Base-by-base conservation (phyloP, 2,888 invertebrate genomes). In the Xanthia togata region DNA sequence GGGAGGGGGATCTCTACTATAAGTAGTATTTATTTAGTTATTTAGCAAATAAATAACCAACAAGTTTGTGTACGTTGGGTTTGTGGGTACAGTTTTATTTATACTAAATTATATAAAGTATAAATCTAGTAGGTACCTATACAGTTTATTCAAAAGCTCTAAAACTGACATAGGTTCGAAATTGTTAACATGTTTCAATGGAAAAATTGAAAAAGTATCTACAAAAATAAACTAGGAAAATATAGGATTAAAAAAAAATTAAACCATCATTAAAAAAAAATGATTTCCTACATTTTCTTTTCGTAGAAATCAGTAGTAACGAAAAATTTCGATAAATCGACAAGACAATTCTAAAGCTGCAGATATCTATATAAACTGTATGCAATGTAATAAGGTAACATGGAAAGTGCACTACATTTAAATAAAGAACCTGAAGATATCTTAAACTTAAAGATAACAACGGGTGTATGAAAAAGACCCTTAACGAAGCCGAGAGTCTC, bases 21-120 rank as follows among this genome's bases (percentile, higher is more conserved):
- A 88, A 83, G 79, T 85, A 81, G 70, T 88, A 87, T 87, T 87
- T 88, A 86, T 87, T 87, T 84, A 76, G 79, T 87, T 87, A 87
- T 87, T 87, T 84, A 77, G 82, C 88, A 88, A 87, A 87, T 87
- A 87, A 87, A 87, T 87, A 88, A 80, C 79, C 70, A 73, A 79
- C 73, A 71, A 79, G 70, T 81, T 74, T 50, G 53, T 59, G 60
- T 65, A 62, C 57, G 47, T 62, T 69, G 23, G 41, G 47, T 71
- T 55, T 57, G 20, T 26, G 8, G 38, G 35, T 26, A 55, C 14
- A n/a, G 35, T 57, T 44, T 26, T 74, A 38, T 59, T 38, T 20
- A n/a, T 14, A 17, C 1, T n/a, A n/a, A n/a, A n/a, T n/a, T n/a
- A n/a, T n/a, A n/a, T n/a, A n/a, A n/a, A n/a, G 31, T 31, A 31